phyloP scores from a whole-genome alignment of 2,888 invertebrate genomes.

The Lymantria dispar region DNA sequence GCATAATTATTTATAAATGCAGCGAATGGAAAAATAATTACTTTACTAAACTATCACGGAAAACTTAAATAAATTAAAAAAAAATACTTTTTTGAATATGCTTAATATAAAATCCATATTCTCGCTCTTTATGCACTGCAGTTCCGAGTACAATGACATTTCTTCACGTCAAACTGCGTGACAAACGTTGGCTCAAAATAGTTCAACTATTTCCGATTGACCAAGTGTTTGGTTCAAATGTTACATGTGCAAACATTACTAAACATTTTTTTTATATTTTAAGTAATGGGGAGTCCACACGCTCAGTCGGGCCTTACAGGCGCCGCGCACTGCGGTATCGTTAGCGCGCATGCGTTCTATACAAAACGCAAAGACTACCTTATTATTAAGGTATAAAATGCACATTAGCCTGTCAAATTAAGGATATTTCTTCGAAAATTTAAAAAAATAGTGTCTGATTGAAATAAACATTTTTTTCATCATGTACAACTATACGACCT shows the following conservation, averaged over 20 bases:
- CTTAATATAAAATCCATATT: no score
- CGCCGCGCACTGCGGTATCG: constrained; percentile 80
- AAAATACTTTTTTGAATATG: no score
- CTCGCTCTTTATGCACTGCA: constrained; percentile 15
- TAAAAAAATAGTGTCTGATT: no score
- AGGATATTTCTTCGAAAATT: constrained; percentile 18
- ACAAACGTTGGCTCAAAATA: constrained; percentile 36
- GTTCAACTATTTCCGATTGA: constrained; percentile 24
- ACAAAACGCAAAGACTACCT: constrained; percentile 40
- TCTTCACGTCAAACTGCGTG: constrained; percentile 32
- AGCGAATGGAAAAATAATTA: no score
- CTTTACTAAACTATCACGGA: no score
- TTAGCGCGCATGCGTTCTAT: constrained; percentile 69
- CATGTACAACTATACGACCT: no score
- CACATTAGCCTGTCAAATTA: constrained; percentile 16
- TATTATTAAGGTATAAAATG: constrained; percentile 33
- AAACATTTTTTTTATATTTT: constrained; percentile 41
- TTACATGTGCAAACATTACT: constrained; percentile 43
- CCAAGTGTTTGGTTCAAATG: constrained; percentile 44
- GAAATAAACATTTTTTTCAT: no score
- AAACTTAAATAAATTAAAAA: no score
- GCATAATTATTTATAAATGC: no score
- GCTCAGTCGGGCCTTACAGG: constrained; percentile 65
- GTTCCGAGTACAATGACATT: constrained; percentile 27
- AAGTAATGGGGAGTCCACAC: constrained; percentile 68